These are phyloP conservation scores for Montipora sp. DNA, from an alignment of 64 coral and sea anemone species.

Conservation along the genomic window DNA sequence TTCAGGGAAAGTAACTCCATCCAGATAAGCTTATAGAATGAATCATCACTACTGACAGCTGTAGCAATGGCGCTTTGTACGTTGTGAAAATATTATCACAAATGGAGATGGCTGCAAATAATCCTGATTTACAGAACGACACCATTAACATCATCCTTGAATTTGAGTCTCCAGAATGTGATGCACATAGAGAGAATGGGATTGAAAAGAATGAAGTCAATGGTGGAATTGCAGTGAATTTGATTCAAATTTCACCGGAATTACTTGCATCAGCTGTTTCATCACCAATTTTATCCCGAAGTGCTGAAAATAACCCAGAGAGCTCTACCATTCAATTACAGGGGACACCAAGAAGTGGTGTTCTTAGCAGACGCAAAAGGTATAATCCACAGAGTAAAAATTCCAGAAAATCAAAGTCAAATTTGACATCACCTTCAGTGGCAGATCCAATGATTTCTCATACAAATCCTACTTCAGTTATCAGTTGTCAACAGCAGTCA, in stretches of 20 bases:
- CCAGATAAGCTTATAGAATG: background rate
- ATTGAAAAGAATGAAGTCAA: background rate
- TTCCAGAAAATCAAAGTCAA: background rate
- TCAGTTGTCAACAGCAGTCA: background rate
- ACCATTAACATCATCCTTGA: conserved; percentile 21
- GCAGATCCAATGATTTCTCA: background rate
- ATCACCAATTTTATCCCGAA: background rate
- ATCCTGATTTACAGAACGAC: background rate
- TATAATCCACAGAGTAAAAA: background rate
- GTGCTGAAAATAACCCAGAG: background rate
- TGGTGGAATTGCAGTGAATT: background rate
- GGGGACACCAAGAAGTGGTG: background rate
- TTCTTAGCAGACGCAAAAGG: background rate
- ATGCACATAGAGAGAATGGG: background rate
- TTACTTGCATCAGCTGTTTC: background rate
- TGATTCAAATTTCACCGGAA: background rate
- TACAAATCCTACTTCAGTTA: background rate
- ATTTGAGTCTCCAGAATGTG: background rate
- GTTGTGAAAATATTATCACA: background rate
- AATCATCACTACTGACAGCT: background rate
- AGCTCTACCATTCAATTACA: background rate
- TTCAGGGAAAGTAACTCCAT: too few relatives aligned
- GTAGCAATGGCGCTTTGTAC: background rate
- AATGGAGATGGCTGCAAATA: background rate
- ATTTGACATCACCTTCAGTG: background rate